Percentiles rank a stretch among this genome's conserved stretches.
These are phyloP conservation scores for Cinclus mexicanus DNA, from an alignment of 2,113 vertebrate genomes.

Conservation along the genomic window DNA sequence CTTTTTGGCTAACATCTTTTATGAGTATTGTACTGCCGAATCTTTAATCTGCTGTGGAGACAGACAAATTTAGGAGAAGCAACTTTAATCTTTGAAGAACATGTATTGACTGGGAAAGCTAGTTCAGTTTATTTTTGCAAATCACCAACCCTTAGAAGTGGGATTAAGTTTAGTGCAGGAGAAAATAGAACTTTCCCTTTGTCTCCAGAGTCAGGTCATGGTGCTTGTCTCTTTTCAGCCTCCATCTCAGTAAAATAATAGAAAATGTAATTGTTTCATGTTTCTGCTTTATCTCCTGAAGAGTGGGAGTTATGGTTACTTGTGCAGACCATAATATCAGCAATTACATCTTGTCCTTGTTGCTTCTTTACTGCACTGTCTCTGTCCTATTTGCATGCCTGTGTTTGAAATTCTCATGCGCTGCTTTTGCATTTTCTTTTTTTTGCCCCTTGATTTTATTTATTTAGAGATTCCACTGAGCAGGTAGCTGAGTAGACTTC, in stretches of 20 bases:
- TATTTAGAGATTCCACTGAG: background rate
- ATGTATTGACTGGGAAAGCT: background rate
- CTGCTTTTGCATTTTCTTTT: background rate
- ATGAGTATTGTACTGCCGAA: background rate
- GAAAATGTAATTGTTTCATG: background rate
- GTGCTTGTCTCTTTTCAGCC: background rate
- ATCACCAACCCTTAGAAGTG: background rate
- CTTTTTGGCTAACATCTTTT: background rate
- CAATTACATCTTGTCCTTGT: background rate
- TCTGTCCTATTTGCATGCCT: background rate
- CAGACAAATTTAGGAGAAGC: background rate
- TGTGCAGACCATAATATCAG: background rate
- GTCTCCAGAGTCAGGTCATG: background rate
- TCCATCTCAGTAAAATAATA: background rate
- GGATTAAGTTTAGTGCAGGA: background rate
- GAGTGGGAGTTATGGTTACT: background rate
- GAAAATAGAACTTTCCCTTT: background rate
- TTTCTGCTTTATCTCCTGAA: background rate
- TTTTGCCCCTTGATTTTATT: background rate
- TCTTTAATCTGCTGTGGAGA: slow-evolving; percentile 10
- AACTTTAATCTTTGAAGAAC: slow-evolving; percentile 12
- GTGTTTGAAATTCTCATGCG: background rate
- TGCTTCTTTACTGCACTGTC: accelerated
- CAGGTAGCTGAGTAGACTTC: background rate
- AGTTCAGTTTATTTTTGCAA: slow-evolving; percentile 37